Evolutionary conservation across 1,140 invertebrate species (phyloP).

Genomic region (Apis laboriosa): DNA sequence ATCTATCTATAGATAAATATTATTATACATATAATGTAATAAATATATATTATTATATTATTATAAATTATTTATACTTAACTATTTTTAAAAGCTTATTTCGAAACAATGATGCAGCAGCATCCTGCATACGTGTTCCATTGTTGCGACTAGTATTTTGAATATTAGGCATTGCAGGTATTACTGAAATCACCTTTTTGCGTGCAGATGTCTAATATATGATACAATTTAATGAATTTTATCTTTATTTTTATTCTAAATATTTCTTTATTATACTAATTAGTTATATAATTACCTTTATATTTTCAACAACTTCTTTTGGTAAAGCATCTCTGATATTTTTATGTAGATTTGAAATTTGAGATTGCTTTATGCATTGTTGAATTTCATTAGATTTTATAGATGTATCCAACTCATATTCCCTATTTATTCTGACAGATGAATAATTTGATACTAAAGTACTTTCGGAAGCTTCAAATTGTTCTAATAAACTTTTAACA

Average conservation of each 20-base stretch:
- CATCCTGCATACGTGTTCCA: conserved; percentile 75
- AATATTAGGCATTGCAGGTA: conserved; percentile 77
- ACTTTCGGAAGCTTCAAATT: conserved; percentile 81
- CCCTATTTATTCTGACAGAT: background rate
- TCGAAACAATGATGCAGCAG: conserved; percentile 67
- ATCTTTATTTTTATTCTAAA: background rate
- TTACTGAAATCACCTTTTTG: conserved; percentile 80
- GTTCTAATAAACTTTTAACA: conserved; percentile 81
- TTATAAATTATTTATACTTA: conserved; percentile 26
- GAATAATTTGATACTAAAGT: conserved; percentile 12
- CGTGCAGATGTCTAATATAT: conserved; percentile 74
- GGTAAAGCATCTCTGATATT: conserved; percentile 76
- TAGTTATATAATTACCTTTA: conserved; percentile 74
- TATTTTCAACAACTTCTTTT: conserved; percentile 80
- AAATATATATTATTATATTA: background rate
- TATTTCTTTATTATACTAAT: background rate
- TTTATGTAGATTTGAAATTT: conserved; percentile 69
- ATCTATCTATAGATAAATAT: too few relatives aligned
- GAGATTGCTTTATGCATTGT: conserved; percentile 36
- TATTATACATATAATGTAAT: background rate
- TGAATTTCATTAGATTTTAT: conserved; percentile 1
- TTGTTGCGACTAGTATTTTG: conserved; percentile 63
- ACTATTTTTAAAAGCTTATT: conserved; percentile 75
- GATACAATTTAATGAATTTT: conserved; percentile 18
- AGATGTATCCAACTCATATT: background rate